Conservation (phyloP, 2,797 vertebrate genomes). For the Notoglanidium macrostoma region DNA sequence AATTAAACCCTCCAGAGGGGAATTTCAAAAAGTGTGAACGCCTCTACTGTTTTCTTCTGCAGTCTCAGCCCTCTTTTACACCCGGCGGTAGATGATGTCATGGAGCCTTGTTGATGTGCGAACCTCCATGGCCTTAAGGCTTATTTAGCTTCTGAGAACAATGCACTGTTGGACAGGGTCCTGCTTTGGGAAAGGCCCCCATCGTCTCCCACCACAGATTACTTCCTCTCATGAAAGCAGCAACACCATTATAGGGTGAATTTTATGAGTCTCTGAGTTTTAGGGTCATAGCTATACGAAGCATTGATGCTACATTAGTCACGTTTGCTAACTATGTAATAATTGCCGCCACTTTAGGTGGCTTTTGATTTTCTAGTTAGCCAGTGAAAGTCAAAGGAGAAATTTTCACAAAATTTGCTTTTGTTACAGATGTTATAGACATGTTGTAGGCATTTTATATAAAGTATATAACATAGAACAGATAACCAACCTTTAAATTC, state of each 20-base stretch:
- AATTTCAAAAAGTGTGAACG: constrained; percentile 41
- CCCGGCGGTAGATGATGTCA: constrained; percentile 42
- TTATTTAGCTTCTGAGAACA: constrained; percentile 39
- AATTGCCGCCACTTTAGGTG: not conserved
- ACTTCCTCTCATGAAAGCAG: constrained; percentile 29
- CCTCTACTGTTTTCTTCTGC: constrained; percentile 27
- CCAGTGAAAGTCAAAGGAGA: not conserved
- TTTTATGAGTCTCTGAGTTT: not conserved
- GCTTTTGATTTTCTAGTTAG: not conserved
- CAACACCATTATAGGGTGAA: not conserved
- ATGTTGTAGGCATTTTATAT: not conserved
- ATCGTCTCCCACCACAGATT: constrained; percentile 20
- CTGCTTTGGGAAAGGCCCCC: constrained; percentile 53
- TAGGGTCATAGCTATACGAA: not conserved
- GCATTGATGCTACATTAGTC: not conserved
- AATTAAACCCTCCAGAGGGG: constrained; percentile 41
- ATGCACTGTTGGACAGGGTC: constrained; percentile 38
- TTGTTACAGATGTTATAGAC: not conserved
- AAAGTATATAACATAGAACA: not conserved
- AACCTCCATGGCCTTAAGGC: constrained; percentile 16
- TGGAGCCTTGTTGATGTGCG: constrained; percentile 28
- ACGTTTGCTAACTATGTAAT: not conserved
- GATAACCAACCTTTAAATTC: not conserved
- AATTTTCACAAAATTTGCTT: not conserved
- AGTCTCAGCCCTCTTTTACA: constrained; percentile 13